Conservation (phyloP, 1,140 invertebrate species). For the Brachionus manjavacas region DNA sequence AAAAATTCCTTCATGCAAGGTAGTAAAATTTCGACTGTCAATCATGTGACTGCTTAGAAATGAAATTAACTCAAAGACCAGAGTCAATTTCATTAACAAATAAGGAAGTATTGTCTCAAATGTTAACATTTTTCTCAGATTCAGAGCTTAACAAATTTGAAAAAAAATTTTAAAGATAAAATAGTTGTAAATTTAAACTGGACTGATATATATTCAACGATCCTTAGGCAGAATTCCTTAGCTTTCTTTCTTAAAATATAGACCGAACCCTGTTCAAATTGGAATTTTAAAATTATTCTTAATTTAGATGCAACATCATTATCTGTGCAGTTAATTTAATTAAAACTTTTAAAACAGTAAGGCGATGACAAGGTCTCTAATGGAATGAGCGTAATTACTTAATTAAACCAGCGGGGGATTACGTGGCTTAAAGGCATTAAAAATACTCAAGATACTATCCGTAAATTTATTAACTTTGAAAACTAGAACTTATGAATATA, state of each 20-base stretch:
- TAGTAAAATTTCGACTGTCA: constrained; percentile 13
- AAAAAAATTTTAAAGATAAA: background rate
- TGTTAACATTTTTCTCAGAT: background rate
- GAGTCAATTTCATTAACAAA: constrained; percentile 11
- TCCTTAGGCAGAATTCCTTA: background rate
- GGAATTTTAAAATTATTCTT: constrained; percentile 13
- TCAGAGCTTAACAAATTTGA: background rate
- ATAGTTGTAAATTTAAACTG: background rate
- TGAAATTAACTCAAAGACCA: constrained; percentile 24
- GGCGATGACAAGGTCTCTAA: background rate
- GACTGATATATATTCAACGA: background rate
- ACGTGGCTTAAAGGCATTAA: background rate
- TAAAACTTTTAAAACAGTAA: background rate
- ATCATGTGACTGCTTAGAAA: constrained; percentile 41
- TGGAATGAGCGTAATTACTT: background rate
- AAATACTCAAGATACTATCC: background rate
- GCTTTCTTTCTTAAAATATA: constrained; percentile 28
- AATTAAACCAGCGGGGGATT: background rate
- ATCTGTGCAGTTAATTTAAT: background rate
- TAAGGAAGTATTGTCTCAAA: constrained; percentile 17
- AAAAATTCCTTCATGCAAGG: constrained; percentile 31
- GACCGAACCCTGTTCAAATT: background rate
- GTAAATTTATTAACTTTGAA: background rate
- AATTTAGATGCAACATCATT: background rate
- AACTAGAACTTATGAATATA: constrained; percentile 33